Evolutionary conservation across 2,888 invertebrate species (phyloP), one percentile per base, ranked within the genome.

Genomic region (Glyphotaelius pellucidus): DNA sequence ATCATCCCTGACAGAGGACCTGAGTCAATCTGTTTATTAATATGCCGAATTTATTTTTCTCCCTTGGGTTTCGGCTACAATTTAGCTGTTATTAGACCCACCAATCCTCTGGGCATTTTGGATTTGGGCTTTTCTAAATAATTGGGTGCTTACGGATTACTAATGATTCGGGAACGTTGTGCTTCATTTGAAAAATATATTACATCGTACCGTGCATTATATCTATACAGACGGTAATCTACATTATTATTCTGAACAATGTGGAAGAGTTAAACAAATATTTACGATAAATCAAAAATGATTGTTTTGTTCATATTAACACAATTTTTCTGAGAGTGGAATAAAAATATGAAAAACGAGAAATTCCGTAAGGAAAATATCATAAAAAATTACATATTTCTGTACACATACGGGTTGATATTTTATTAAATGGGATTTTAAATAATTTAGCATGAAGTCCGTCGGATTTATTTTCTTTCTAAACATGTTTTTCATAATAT

Each of bases 21-120:
- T 67, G 87, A 93, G 93, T 93, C 93, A 93, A 93, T 93, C 93
- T 93, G 93, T 93, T 93, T 93, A 93, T 93, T 93, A 93, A 93
- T 93, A 93, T 91, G 93, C 89, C 90, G 91, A 92, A 93, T 93
- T 93, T 93, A 93, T 93, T 93, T 92, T 89, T 86, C 52, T 91
- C 90, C 91, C 90, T 38, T n/a, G 92, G 92, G 90, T 47, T 79
- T 80, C 90, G 81, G 89, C 83, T 86, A 89, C 91, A 89, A 42
- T 91, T 91, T 88, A 79, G 88, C 19, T 91, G 91, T 90, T 91
- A 91, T 92, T 92, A 90, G 84, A 47, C 25, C 80, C 90, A 86
- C 91, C 81, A 91, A 91, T 91, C 91, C 91, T 89, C 19, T 38
- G 30, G n/a, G 81, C 67, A 52, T 25, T 81, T 90, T 80, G 32